Evolutionary conservation across 2,797 vertebrate genomes (phyloP).

Genomic region (Neopelma chrysocephalum): DNA sequence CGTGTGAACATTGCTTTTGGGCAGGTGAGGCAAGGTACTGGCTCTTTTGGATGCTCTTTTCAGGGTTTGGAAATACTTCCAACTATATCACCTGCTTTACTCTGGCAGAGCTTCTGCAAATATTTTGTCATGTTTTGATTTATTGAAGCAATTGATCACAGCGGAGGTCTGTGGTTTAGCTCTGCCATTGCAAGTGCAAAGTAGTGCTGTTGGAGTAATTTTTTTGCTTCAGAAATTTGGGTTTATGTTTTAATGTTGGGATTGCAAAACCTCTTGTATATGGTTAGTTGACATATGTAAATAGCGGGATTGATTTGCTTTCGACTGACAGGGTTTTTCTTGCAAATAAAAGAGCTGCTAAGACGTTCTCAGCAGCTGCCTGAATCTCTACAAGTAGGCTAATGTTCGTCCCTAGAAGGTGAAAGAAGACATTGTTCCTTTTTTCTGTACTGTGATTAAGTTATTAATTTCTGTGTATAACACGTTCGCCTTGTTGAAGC

Average conservation of each 20-base stretch:
- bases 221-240: neutral
- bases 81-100: neutral
- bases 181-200: neutral
- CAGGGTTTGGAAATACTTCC: neutral
- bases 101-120: neutral
- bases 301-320: conserved; percentile 10
- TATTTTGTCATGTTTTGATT: neutral
- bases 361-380: conserved; percentile 29
- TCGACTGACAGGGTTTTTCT: neutral
- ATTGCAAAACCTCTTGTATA: neutral
- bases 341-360: conserved; percentile 19
- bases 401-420: conserved; percentile 16
- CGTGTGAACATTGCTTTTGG: neutral
- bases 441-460: neutral
- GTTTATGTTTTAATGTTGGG: neutral
- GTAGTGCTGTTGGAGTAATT: neutral
- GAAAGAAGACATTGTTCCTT: conserved; percentile 49
- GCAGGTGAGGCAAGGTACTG: neutral
- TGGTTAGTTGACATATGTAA: neutral
- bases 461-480: neutral
- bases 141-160: neutral
- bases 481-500: neutral
- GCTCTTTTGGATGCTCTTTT: neutral
- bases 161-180: neutral
- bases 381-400: neutral